Conservation (phyloP, 2,797 vertebrate species). For the Intellagama lesueurii region DNA sequence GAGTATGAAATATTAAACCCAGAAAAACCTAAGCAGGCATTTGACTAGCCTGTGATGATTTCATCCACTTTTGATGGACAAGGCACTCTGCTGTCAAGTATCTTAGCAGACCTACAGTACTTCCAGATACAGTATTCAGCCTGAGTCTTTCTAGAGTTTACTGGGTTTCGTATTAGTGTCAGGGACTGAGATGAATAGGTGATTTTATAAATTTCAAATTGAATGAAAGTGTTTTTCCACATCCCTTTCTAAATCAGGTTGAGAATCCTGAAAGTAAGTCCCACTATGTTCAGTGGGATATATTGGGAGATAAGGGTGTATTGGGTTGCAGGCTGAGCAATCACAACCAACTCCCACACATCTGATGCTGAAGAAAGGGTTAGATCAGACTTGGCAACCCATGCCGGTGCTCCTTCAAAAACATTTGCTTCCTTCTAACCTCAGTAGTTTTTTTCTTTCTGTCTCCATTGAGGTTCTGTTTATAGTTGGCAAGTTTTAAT, state of each 20-base stretch:
- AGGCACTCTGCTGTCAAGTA: not conserved
- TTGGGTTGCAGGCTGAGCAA: not conserved
- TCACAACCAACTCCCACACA: not conserved
- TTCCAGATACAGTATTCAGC: not conserved
- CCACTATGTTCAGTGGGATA: not conserved
- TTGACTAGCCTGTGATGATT: not conserved
- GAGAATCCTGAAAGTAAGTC: not conserved
- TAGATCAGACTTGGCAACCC: not conserved
- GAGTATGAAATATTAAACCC: not conserved
- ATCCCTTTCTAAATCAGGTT: not conserved
- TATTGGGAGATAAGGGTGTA: not conserved
- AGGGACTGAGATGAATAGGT: not conserved
- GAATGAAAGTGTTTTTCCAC: not conserved
- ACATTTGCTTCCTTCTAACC: not conserved
- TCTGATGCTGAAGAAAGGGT: not conserved
- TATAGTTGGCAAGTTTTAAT: not conserved
- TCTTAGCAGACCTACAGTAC: not conserved
- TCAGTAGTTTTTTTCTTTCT: not conserved
- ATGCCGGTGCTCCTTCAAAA: not conserved
- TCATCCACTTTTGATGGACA: not conserved
- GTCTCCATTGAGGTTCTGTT: not conserved
- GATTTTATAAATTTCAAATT: not conserved
- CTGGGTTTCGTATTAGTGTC: not conserved
- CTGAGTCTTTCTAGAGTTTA: not conserved
- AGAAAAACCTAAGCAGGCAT: not conserved